Evolutionary conservation across 2,888 invertebrate species (phyloP).

Genomic region (Neocrepidodera transversa): DNA sequence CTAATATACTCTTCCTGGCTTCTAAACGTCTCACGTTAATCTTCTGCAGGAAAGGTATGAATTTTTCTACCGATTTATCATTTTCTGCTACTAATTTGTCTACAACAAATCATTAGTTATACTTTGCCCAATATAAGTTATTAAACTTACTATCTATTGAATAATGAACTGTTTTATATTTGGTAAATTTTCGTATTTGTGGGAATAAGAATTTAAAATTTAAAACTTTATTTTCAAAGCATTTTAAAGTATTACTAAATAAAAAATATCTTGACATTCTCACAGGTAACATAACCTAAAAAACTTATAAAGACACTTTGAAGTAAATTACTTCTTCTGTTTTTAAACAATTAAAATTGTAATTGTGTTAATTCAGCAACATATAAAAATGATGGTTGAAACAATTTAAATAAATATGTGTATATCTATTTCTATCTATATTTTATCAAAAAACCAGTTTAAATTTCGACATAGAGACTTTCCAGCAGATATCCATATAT

Average conservation of each 20-base stretch:
- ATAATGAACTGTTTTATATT: slow-evolving; percentile 13
- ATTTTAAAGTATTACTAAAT: slow-evolving; percentile 4
- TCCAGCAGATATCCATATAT: no score
- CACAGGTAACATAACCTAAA: slow-evolving; percentile 13
- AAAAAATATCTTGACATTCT: slow-evolving; percentile 13
- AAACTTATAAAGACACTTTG: no score
- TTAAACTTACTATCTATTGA: slow-evolving; percentile 3
- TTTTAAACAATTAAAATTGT: no score
- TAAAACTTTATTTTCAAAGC: background rate
- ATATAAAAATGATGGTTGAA: no score
- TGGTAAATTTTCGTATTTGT: slow-evolving; percentile 3
- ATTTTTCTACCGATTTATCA: slow-evolving; percentile 28
- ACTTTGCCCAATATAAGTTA: no score
- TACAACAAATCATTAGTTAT: no score
- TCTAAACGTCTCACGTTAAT: slow-evolving; percentile 67
- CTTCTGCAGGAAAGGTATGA: slow-evolving; percentile 65
- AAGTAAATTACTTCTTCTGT: no score
- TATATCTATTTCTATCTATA: no score
- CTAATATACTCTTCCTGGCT: slow-evolving; percentile 73
- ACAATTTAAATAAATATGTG: no score
- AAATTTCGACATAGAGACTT: no score
- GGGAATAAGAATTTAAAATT: slow-evolving; percentile 1
- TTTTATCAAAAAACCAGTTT: no score
- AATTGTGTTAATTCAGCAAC: no score
- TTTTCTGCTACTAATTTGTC: background rate